These are phyloP conservation scores for Linyphia triangularis DNA, from an alignment of 2,888 invertebrate species.

Conservation along the genomic window DNA sequence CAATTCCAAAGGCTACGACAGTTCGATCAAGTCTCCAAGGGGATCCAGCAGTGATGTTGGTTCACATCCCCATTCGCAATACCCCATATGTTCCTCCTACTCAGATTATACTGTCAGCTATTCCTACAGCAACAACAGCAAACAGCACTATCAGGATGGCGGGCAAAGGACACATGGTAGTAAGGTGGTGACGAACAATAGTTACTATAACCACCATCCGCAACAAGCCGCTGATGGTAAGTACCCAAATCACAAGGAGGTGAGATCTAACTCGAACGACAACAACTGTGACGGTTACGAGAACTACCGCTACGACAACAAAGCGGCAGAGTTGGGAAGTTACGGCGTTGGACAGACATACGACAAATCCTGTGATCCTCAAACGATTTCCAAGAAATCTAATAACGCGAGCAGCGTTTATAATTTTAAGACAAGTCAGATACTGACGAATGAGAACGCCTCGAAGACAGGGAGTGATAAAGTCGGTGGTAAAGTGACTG, in stretches of 20 bases:
- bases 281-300: slow-evolving; percentile 50
- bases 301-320: slow-evolving; percentile 40
- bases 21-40: slow-evolving; percentile 32
- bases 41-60: slow-evolving; percentile 39
- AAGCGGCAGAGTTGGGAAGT: slow-evolving; percentile 36
- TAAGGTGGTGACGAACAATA: slow-evolving; percentile 16
- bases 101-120: slow-evolving; percentile 44
- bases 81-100: slow-evolving; percentile 52
- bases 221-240: slow-evolving; percentile 38
- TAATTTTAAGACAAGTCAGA: slow-evolving; percentile 62
- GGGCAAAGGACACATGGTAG: slow-evolving; percentile 1
- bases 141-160: slow-evolving; percentile 29
- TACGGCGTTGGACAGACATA: slow-evolving; percentile 32
- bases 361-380: slow-evolving; percentile 71
- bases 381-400: slow-evolving; percentile 43
- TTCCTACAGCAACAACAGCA: slow-evolving; percentile 47
- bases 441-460: slow-evolving; percentile 54
- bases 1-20: slow-evolving; percentile 50
- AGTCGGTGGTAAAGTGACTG: slow-evolving; percentile 17
- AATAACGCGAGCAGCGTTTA: slow-evolving; percentile 44
- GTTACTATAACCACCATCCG: slow-evolving; percentile 24
- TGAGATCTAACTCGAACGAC: slow-evolving; percentile 39
- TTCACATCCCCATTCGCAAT: slow-evolving; percentile 27
- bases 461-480: slow-evolving; percentile 31
- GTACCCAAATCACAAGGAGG: slow-evolving; percentile 1